Percentiles rank a stretch among this genome's conserved stretches.
These are phyloP conservation scores for Sebastes kiyomatsui DNA, from an alignment of 2,797 vertebrate species.

Conservation along the genomic window DNA sequence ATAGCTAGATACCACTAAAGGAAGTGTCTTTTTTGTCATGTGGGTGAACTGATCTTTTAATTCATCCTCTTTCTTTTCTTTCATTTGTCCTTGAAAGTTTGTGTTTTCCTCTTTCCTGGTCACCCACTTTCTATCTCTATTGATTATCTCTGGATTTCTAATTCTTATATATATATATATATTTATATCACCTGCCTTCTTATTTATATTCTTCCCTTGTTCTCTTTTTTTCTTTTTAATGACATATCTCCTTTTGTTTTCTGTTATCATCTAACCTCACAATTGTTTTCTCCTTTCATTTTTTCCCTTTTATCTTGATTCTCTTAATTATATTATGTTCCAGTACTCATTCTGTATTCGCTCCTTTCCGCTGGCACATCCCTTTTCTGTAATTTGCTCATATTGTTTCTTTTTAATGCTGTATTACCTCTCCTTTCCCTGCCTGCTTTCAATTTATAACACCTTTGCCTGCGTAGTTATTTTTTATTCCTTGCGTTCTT, in stretches of 20 bases:
- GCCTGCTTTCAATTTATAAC: slow-evolving; percentile 28
- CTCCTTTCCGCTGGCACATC: background rate
- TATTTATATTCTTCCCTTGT: background rate
- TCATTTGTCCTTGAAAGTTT: background rate
- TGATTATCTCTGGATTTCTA: background rate
- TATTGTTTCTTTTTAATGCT: slow-evolving; percentile 2
- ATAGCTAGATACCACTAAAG: background rate
- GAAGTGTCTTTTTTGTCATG: background rate
- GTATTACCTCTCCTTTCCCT: background rate
- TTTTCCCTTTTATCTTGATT: background rate
- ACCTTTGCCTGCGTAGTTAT: slow-evolving; percentile 13
- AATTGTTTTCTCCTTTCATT: background rate
- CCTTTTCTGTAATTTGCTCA: background rate
- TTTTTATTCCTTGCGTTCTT: background rate
- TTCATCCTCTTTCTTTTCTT: background rate
- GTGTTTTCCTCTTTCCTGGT: background rate
- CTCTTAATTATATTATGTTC: background rate
- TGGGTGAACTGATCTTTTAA: background rate
- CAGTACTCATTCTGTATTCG: background rate
- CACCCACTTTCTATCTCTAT: background rate
- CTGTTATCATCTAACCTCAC: background rate
- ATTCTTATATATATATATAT: background rate
- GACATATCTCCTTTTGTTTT: background rate
- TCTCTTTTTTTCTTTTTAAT: background rate
- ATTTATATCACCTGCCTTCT: background rate